Conservation (phyloP, 2,888 invertebrate species). For the Anthophora plumipes region DNA sequence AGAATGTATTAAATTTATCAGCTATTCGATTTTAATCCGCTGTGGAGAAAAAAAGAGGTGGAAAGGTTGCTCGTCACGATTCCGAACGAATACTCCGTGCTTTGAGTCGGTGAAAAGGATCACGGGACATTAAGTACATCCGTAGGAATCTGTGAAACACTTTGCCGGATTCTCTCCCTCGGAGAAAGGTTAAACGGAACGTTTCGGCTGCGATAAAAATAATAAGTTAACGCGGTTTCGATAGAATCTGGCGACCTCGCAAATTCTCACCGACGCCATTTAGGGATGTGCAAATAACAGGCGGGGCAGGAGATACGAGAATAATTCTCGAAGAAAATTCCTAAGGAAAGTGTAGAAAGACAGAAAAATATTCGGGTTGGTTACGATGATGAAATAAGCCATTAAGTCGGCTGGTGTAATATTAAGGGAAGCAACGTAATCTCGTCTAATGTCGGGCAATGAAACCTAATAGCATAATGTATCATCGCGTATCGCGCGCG, state of each 20-base stretch:
- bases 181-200: slow-evolving; percentile 14
- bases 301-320: slow-evolving; percentile 8
- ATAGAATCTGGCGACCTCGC: slow-evolving; percentile 39
- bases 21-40: too few relatives aligned
- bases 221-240: slow-evolving; percentile 13
- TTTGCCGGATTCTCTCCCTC: not conserved
- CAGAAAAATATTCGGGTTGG: slow-evolving; percentile 41
- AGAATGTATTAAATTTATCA: too few relatives aligned
- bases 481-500: slow-evolving; percentile 62
- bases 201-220: slow-evolving; percentile 28
- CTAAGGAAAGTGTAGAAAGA: slow-evolving; percentile 2
- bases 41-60: not conserved
- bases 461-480: slow-evolving; percentile 68
- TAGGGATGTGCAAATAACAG: slow-evolving; percentile 37
- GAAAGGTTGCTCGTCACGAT: not conserved
- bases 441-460: slow-evolving; percentile 72
- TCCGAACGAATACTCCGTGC: not conserved
- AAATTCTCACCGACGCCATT: slow-evolving; percentile 28
- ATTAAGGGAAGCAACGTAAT: slow-evolving; percentile 66
- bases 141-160: not conserved
- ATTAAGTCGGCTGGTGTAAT: slow-evolving; percentile 64
- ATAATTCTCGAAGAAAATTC: slow-evolving; percentile 17
- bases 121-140: not conserved
- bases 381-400: slow-evolving; percentile 69
- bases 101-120: not conserved